These are phyloP conservation scores for Macrophya alboannulata DNA, from an alignment of 2,888 invertebrate species.

Conservation along the genomic window DNA sequence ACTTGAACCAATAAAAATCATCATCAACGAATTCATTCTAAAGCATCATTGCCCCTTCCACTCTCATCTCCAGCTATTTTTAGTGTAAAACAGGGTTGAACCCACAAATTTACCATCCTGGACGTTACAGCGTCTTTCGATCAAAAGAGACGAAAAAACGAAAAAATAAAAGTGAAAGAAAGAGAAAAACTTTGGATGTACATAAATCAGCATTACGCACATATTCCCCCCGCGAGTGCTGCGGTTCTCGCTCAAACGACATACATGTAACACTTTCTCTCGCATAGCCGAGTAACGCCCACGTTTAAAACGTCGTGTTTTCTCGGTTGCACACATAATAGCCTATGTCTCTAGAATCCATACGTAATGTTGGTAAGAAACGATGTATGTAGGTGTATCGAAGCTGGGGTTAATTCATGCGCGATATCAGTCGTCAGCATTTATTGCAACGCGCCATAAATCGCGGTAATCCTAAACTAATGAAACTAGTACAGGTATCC, in stretches of 20 bases:
- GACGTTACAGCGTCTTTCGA: no score
- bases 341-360: not conserved
- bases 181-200: not conserved
- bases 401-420: conserved; percentile 45
- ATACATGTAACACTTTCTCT: conserved; percentile 45
- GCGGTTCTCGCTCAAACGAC: conserved; percentile 8
- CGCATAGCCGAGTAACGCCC: conserved; percentile 48
- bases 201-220: conserved; percentile 38
- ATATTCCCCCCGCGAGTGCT: not conserved
- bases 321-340: conserved; percentile 1
- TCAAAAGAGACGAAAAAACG: not conserved
- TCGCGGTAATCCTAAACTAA: conserved; percentile 48
- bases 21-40: no score
- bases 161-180: no score
- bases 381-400: conserved; percentile 4
- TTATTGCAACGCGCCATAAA: conserved; percentile 18
- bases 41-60: no score
- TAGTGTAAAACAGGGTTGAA: no score
- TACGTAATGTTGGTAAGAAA: not conserved
- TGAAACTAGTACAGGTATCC: conserved; percentile 27
- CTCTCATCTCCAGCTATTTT: no score
- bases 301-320: not conserved
- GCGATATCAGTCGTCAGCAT: conserved; percentile 40
- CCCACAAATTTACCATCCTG: no score
- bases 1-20: no score